Evolutionary conservation across 1,140 invertebrate species (phyloP).

Genomic region (Caerostris darwini): DNA sequence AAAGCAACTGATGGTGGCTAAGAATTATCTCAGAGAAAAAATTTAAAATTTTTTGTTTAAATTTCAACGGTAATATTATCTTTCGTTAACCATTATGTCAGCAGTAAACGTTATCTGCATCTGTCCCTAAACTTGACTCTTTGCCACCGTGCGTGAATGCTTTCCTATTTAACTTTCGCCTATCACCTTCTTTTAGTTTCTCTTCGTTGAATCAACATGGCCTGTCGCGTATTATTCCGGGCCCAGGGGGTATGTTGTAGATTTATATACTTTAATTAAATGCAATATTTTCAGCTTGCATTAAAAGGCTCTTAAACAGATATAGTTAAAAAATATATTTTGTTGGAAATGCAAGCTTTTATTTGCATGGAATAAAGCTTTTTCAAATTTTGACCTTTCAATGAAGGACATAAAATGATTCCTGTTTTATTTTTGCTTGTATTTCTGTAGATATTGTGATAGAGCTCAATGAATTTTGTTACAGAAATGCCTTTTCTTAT

Average conservation of each 20-base stretch:
- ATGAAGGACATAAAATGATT: neutral
- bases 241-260: neutral
- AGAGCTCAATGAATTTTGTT: neutral
- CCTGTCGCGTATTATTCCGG: conserved; percentile 38
- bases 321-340: neutral
- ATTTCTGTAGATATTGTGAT: neutral
- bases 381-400: conserved; percentile 16
- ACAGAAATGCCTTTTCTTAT: neutral
- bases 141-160: neutral
- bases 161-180: neutral
- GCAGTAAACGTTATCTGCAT: too few species aligned
- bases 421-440: neutral
- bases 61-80: too few species aligned
- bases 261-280: neutral
- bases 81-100: too few species aligned
- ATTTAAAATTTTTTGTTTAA: too few species aligned
- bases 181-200: neutral
- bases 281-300: neutral
- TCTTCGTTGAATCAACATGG: neutral
- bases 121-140: neutral
- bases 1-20: too few species aligned
- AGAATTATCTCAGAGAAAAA: too few species aligned
- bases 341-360: neutral
- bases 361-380: neutral
- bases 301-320: neutral